Percentiles rank a stretch among this genome's conserved stretches.
Conservation (phyloP, 2,888 invertebrate species). For the Tetheella fluctuosa region DNA sequence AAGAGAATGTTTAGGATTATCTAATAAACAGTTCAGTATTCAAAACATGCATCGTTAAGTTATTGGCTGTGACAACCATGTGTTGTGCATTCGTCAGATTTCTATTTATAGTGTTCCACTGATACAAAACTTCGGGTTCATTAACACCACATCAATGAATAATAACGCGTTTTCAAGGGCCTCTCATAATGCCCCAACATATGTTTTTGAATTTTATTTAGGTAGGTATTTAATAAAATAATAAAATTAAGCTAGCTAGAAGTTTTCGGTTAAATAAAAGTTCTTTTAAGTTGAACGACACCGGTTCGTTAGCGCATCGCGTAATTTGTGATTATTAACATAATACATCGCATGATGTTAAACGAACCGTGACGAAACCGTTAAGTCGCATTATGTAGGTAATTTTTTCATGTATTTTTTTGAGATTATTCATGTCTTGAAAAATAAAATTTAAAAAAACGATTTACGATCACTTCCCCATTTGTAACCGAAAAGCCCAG, state of each 20-base stretch:
- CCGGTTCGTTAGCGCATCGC: constrained; percentile 54
- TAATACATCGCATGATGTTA: constrained; percentile 66
- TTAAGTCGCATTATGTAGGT: constrained; percentile 49
- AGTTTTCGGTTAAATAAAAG: constrained; percentile 24
- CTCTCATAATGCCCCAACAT: constrained; percentile 23
- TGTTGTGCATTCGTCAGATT: constrained; percentile 67
- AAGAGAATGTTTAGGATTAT: neutral
- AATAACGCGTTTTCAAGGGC: constrained; percentile 38
- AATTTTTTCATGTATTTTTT: constrained; percentile 33
- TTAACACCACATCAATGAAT: constrained; percentile 55
- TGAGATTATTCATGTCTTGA: constrained; percentile 30
- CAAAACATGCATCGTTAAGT: constrained; percentile 41
- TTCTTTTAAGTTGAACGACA: constrained; percentile 63
- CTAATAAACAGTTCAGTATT: constrained; percentile 41
- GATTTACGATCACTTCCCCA: constrained; percentile 26
- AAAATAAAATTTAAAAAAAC: constrained; percentile 17
- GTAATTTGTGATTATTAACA: constrained; percentile 79
- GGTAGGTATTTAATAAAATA: neutral
- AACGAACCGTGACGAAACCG: constrained; percentile 69
- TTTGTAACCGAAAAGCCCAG: constrained; percentile 13
- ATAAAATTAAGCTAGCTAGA: neutral
- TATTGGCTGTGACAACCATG: constrained; percentile 65
- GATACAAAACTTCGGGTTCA: constrained; percentile 67
- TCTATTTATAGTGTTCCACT: constrained; percentile 66
- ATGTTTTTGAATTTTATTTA: neutral